phyloP scores from a whole-genome alignment of 2,113 vertebrate genomes.

The Solea senegalensis region DNA sequence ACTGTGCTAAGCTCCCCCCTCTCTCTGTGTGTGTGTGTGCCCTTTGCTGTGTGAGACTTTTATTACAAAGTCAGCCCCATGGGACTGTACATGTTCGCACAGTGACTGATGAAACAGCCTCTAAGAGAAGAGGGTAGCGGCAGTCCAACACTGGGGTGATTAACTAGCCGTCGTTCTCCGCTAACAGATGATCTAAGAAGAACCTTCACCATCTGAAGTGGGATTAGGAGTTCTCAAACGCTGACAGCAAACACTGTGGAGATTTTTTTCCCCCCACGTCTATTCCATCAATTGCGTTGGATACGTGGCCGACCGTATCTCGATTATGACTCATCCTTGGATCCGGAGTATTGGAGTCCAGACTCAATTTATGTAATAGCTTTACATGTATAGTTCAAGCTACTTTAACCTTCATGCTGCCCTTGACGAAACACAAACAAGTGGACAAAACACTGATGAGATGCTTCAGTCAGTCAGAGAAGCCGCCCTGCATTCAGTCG shows the following conservation, averaged over 20 bases:
- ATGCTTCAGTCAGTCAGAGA: constrained; percentile 21
- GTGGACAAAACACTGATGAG: constrained; percentile 16
- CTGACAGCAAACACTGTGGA: constrained; percentile 42
- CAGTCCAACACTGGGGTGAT: constrained; percentile 51
- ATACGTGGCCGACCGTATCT: constrained; percentile 34
- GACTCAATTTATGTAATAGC: constrained; percentile 52
- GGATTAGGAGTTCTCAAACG: constrained; percentile 59
- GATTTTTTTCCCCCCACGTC: constrained; percentile 49
- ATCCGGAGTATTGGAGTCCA: constrained; percentile 33
- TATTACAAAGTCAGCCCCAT: constrained; percentile 37
- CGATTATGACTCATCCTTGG: constrained; percentile 40
- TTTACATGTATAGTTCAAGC: constrained; percentile 13
- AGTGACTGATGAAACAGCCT: constrained; percentile 67
- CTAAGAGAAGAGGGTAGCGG: constrained; percentile 37
- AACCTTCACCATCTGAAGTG: constrained; percentile 61
- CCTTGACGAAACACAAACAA: constrained; percentile 55
- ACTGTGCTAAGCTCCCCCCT: constrained; percentile 9
- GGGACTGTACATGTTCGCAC: constrained; percentile 41
- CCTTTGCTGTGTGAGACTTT: constrained; percentile 26
- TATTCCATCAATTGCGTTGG: constrained; percentile 25
- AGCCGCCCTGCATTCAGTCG: constrained; percentile 21
- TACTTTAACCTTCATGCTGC: constrained; percentile 31
- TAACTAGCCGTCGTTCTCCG: constrained; percentile 54
- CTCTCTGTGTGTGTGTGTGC: constrained; percentile 10
- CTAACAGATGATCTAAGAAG: constrained; percentile 65